Evolutionary conservation across 1,140 invertebrate species (phyloP), one percentile per base, ranked within the genome.

Genomic region (Zaprionus davidi): DNA sequence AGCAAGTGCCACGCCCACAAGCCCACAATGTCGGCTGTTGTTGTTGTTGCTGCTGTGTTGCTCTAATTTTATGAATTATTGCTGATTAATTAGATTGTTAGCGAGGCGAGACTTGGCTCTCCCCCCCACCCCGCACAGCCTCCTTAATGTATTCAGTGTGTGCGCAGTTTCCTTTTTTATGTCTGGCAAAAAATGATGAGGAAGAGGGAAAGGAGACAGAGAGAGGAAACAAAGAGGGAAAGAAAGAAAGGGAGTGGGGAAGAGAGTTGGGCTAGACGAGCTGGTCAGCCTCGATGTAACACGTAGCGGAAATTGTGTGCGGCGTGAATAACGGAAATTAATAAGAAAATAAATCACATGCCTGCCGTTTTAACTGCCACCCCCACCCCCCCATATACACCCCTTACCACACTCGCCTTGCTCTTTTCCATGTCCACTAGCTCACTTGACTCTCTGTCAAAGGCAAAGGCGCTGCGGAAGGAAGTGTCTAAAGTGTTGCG

Each of bases 281-380:
- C 51, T 76, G 68, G 73, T 79, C 73, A 79, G 71, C 72, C 49
- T 57, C 46, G 44, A 20, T 74, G 60, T 46, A 58, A 64, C 74
- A 79, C 70, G 73, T 66, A 73, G 66, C 77, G 79, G 78, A 77
- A 73, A 73, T 82, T 76, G 73, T 79, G 60, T 79, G 73, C 77
- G 73, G 76, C 71, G 79, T 72, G 70, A 79, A 81, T 79, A 81
- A 74, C 79, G 79, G 79, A 82, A 82, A 82, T 82, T 82, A 82
- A 82, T 82, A 82, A 79, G 77, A 79, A 79, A 82, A 82, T 82
- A 82, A 82, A 82, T 82, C 79, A 82, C 71, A 79, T 71, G 71
- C 59, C 55, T 68, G 69, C 78, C 73, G 68, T 59, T 76, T 51
- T 78, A 38, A 56, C 70, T 74, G 53, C 44, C 13, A 22, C 36